phyloP scores from a whole-genome alignment of 2,113 vertebrate species.

The Herpailurus yagouaroundi region DNA sequence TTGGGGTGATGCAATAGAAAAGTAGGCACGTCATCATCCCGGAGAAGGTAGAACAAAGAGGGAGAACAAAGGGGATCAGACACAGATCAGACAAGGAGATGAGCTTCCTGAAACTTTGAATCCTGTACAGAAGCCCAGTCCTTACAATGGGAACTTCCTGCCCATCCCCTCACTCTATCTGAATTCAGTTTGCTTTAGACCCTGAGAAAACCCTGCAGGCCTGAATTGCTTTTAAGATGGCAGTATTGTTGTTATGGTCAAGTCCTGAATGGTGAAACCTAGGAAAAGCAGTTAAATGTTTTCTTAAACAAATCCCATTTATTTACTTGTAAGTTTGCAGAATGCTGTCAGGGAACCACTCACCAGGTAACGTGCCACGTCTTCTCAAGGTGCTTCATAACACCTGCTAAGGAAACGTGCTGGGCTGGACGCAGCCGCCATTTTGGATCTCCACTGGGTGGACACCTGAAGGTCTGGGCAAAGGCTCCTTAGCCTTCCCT shows the following conservation, averaged over 20 bases:
- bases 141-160: too few relatives aligned
- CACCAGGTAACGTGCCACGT: fast-evolving
- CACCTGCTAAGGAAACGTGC: not conserved
- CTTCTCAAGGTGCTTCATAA: not conserved
- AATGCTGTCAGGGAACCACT: not conserved
- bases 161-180: fast-evolving
- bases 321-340: not conserved
- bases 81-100: not conserved
- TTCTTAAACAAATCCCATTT: not conserved
- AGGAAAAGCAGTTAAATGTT: not conserved
- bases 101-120: not conserved
- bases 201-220: not conserved
- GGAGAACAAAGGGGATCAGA: not conserved
- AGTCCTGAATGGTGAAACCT: not conserved
- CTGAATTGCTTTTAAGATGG: not conserved
- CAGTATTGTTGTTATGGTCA: not conserved
- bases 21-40: not conserved
- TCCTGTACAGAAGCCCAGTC: not conserved
- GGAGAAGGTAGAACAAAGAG: not conserved
- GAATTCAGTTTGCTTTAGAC: not conserved
- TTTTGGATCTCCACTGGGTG: not conserved
- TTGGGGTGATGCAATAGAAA: not conserved
- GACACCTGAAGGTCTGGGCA: not conserved
- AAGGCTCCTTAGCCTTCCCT: fast-evolving
- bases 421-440: too few relatives aligned